Evolutionary conservation across 2,888 invertebrate species (phyloP).

Genomic region (Molanna angustata): DNA sequence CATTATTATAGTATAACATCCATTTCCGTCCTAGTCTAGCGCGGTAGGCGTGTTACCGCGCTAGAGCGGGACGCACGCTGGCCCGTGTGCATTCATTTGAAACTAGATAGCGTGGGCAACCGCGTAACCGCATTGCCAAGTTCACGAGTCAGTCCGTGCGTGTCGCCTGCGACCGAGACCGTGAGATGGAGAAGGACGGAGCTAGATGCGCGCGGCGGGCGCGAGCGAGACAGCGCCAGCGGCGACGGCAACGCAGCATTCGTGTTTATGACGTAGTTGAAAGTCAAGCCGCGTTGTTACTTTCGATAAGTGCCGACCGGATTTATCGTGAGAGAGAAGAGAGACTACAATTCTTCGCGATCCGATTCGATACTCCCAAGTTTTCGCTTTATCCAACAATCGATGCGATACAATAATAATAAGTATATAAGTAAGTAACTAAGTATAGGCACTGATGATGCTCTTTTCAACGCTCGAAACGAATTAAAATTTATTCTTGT

Average conservation of each 20-base stretch:
- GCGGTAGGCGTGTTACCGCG: not conserved
- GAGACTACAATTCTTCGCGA: too few relatives aligned
- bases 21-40: not conserved
- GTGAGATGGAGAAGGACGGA: not conserved
- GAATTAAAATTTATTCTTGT: too few relatives aligned
- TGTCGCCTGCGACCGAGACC: slow-evolving; percentile 15
- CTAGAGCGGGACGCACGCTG: slow-evolving; percentile 4
- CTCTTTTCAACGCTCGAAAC: too few relatives aligned
- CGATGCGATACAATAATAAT: too few relatives aligned
- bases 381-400: too few relatives aligned
- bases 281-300: slow-evolving; percentile 23
- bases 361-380: too few relatives aligned
- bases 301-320: slow-evolving; percentile 26
- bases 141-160: slow-evolving; percentile 24
- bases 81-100: slow-evolving; percentile 16
- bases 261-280: slow-evolving; percentile 22
- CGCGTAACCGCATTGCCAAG: slow-evolving; percentile 30
- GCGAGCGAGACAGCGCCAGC: not conserved
- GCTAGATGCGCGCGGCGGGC: slow-evolving; percentile 1
- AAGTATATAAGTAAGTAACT: too few relatives aligned
- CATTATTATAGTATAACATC: too few relatives aligned
- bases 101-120: slow-evolving; percentile 21
- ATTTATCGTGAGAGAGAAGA: slow-evolving; percentile 21
- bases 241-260: slow-evolving; percentile 9
- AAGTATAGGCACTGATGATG: too few relatives aligned